These are phyloP conservation scores for Enteromius argenteus DNA, from an alignment of 2,797 vertebrate species.

Conservation along the genomic window DNA sequence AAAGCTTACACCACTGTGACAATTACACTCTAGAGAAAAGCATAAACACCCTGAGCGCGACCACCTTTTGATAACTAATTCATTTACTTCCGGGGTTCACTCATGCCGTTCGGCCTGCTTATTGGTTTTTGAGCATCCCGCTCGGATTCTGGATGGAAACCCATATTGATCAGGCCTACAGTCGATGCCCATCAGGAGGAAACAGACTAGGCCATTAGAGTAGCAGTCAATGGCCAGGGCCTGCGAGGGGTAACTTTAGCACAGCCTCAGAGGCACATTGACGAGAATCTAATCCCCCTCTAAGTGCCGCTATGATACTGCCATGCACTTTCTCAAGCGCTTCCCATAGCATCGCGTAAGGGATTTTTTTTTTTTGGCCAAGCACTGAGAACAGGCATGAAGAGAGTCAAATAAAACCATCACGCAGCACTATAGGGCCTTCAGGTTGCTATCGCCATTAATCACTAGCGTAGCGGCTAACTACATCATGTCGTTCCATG, in stretches of 20 bases:
- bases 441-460: conserved; percentile 44
- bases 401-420: conserved; percentile 49
- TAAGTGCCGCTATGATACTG: conserved; percentile 68
- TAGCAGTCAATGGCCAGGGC: conserved; percentile 82
- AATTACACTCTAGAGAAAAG: conserved; percentile 18
- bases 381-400: conserved; percentile 32
- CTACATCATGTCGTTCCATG: conserved; percentile 50
- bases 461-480: conserved; percentile 49
- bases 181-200: conserved; percentile 86
- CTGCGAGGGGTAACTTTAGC: conserved; percentile 84
- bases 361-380: conserved; percentile 46
- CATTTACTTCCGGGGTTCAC: conserved; percentile 60
- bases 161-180: conserved; percentile 79
- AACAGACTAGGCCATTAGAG: conserved; percentile 84
- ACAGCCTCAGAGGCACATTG: conserved; percentile 77
- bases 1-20: conserved; percentile 10
- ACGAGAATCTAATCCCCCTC: conserved; percentile 81
- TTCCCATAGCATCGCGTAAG: conserved; percentile 61
- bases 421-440: conserved; percentile 37
- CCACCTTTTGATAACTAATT: conserved; percentile 50
- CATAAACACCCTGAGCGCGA: not conserved
- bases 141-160: conserved; percentile 73
- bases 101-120: conserved; percentile 43
- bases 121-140: conserved; percentile 57
- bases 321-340: conserved; percentile 61